phyloP scores from a whole-genome alignment of 2,797 vertebrate species.

The Leucoraja ocellata region DNA sequence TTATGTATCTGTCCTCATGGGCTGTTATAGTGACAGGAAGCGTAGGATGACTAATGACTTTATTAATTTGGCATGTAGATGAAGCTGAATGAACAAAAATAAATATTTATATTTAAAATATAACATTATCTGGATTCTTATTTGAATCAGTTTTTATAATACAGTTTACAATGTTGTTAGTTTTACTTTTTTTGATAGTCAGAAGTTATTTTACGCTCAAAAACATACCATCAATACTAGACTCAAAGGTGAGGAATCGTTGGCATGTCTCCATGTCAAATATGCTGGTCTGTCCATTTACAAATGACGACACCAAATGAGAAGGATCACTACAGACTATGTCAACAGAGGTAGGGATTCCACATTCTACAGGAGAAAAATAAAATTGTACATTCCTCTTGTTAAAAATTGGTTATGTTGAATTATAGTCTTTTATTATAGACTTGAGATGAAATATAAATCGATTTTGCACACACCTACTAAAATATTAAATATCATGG shows the following conservation, averaged over 20 bases:
- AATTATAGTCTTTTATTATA: background rate
- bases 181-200: background rate
- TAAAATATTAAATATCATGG: background rate
- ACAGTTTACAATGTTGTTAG: background rate
- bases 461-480: background rate
- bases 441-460: background rate
- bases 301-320: slow-evolving; percentile 90
- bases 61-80: slow-evolving; percentile 84
- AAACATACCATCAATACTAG: slow-evolving; percentile 48
- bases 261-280: slow-evolving; percentile 96
- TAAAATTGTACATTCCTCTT: slow-evolving; percentile 28
- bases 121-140: background rate
- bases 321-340: slow-evolving; percentile 91
- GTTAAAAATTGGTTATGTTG: background rate
- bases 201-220: background rate
- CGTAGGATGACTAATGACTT: slow-evolving; percentile 93
- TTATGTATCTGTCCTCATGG: slow-evolving; percentile 92
- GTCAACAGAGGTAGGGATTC: slow-evolving; percentile 88
- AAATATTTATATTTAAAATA: slow-evolving; percentile 41
- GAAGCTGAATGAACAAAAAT: slow-evolving; percentile 50
- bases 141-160: background rate
- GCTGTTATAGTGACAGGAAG: slow-evolving; percentile 94
- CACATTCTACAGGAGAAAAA: slow-evolving; percentile 67
- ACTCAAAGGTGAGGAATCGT: slow-evolving; percentile 81
- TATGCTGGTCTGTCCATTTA: slow-evolving; percentile 79